Conservation (phyloP, 1,140 invertebrate genomes). For the Stegodyphus mimosarum region DNA sequence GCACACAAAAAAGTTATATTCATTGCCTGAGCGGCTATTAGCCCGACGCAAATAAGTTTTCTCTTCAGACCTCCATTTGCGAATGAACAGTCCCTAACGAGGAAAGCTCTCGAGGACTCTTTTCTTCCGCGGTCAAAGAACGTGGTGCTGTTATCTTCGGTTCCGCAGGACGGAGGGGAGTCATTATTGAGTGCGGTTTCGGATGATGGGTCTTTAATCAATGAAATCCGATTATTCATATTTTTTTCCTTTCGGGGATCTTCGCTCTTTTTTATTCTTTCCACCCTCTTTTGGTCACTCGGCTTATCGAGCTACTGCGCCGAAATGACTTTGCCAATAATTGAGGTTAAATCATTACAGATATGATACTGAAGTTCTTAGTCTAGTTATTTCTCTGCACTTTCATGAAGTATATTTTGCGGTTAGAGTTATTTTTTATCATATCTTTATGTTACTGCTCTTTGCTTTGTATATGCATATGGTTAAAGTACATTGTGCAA, state of each 20-base stretch:
- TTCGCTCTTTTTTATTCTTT: not conserved
- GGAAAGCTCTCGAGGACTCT: not conserved
- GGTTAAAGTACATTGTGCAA: too few relatives aligned
- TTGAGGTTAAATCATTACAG: constrained; percentile 37
- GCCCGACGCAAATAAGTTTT: too few relatives aligned
- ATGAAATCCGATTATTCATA: constrained; percentile 44
- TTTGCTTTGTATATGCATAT: too few relatives aligned
- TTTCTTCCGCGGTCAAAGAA: constrained; percentile 21
- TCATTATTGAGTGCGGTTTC: constrained; percentile 24
- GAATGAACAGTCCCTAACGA: constrained; percentile 9
- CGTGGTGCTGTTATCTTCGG: constrained; percentile 14
- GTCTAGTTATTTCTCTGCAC: too few relatives aligned
- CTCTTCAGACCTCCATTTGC: not conserved
- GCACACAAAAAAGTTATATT: too few relatives aligned
- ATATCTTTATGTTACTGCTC: too few relatives aligned
- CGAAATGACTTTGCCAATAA: not conserved
- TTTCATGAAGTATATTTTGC: too few relatives aligned
- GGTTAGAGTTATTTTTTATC: too few relatives aligned
- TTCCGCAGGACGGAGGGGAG: constrained; percentile 1
- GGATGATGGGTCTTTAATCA: constrained; percentile 43
- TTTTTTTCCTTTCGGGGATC: not conserved
- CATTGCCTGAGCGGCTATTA: too few relatives aligned
- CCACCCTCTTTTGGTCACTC: not conserved
- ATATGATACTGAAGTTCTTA: not conserved
- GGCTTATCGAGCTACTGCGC: not conserved